These are phyloP conservation scores for Merops nubicus DNA, from an alignment of 2,113 vertebrate species.

Conservation along the genomic window DNA sequence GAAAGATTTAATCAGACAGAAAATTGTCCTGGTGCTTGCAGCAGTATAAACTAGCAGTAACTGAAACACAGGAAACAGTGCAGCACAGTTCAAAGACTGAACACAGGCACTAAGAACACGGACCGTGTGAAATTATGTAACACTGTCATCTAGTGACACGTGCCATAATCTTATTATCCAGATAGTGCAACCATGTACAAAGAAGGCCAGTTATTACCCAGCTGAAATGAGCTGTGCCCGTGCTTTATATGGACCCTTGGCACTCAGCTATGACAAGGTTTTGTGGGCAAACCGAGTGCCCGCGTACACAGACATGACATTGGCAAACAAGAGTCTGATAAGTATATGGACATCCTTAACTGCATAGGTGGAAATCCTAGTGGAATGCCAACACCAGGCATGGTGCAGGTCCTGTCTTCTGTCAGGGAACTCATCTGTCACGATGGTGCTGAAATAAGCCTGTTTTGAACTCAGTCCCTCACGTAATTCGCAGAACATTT, in stretches of 20 bases:
- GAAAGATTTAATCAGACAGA: neutral
- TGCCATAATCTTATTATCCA: neutral
- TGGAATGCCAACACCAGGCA: neutral
- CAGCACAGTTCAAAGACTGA: neutral
- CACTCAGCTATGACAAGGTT: neutral
- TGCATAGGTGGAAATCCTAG: neutral
- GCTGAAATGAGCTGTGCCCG: neutral
- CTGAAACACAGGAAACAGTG: neutral
- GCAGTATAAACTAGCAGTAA: neutral
- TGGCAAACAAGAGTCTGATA: neutral
- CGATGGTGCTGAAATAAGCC: neutral
- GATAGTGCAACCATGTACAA: neutral
- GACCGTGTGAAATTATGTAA: neutral
- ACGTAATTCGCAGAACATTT: neutral
- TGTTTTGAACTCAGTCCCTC: constrained; percentile 3
- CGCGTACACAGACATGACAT: fast-evolving
- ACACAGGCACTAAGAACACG: neutral
- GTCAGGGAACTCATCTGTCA: constrained; percentile 12
- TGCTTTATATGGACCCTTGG: too few species aligned
- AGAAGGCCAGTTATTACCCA: neutral
- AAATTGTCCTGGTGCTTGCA: neutral
- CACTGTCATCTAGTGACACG: constrained; percentile 17
- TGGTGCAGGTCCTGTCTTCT: neutral
- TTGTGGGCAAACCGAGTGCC: neutral
- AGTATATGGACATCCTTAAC: neutral